Conservation (phyloP, 2,113 vertebrate genomes). For the Azemiops feae region DNA sequence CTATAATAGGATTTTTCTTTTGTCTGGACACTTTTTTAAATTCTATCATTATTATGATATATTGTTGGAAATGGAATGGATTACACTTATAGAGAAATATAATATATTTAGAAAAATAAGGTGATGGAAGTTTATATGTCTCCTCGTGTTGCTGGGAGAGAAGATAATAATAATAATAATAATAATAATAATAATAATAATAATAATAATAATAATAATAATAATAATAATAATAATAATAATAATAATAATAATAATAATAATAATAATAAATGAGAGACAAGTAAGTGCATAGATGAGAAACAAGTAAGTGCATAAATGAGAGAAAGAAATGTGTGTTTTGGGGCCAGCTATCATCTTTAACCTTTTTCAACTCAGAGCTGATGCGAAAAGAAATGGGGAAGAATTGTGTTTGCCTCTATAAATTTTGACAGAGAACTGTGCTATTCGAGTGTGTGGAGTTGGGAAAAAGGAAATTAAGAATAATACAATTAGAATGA, state of each 20-base stretch:
- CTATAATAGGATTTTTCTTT: background rate
- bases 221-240: too few relatives aligned
- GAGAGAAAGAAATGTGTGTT: background rate
- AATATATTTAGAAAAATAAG: background rate
- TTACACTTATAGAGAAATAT: background rate
- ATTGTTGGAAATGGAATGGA: background rate
- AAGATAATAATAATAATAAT: too few relatives aligned
- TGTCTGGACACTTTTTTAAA: background rate
- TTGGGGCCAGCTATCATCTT: background rate
- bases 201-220: too few relatives aligned
- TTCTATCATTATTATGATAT: background rate
- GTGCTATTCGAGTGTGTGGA: background rate
- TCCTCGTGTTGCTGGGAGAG: background rate
- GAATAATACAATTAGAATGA: background rate
- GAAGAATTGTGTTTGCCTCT: background rate
- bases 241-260: too few relatives aligned
- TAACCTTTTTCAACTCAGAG: background rate
- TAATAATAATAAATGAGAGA: too few relatives aligned
- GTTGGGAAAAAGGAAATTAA: background rate
- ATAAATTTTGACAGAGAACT: background rate
- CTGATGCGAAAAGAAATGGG: background rate
- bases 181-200: too few relatives aligned
- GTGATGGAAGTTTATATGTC: background rate
- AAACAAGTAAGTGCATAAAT: background rate
- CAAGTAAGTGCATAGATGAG: too few relatives aligned